Evolutionary conservation across 2,888 invertebrate genomes (phyloP).

Genomic region (Rhogogaster chlorosoma): DNA sequence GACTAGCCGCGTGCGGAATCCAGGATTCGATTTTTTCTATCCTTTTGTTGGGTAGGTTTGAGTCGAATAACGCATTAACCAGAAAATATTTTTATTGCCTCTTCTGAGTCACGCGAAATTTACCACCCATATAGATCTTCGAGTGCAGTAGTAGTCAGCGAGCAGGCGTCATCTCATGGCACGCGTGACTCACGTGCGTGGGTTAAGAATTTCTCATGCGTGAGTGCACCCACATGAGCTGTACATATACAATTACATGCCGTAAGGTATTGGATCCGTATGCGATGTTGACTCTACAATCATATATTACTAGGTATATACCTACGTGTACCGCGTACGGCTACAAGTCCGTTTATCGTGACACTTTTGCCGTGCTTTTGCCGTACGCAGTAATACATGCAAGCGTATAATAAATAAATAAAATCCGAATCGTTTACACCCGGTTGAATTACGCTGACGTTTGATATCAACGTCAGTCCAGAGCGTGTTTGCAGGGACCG

Average conservation of each 20-base stretch:
- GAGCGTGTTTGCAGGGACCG: not conserved
- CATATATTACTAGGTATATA: not conserved
- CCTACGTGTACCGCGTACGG: not conserved
- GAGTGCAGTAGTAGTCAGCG: conserved; percentile 3
- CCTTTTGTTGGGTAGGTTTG: no score
- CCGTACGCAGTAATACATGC: not conserved
- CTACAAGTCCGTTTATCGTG: conserved; percentile 21
- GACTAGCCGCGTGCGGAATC: not conserved
- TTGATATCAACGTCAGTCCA: not conserved
- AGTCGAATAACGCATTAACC: no score
- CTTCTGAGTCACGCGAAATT: conserved; percentile 17
- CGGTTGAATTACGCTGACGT: conserved; percentile 48
- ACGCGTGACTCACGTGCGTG: conserved; percentile 73
- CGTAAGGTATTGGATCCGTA: not conserved
- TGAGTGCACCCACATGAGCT: conserved; percentile 26
- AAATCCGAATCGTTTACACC: conserved; percentile 37
- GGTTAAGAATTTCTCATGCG: conserved; percentile 68
- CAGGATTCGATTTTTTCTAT: not conserved
- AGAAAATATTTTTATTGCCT: not conserved
- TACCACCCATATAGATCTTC: conserved; percentile 39
- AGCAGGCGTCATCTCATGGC: conserved; percentile 51
- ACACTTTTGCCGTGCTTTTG: conserved; percentile 18
- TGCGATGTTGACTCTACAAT: not conserved
- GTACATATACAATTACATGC: not conserved
- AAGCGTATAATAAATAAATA: conserved; percentile 23